Evolutionary conservation across 2,888 invertebrate species (phyloP).

Genomic region (Patella ulyssiponensis): DNA sequence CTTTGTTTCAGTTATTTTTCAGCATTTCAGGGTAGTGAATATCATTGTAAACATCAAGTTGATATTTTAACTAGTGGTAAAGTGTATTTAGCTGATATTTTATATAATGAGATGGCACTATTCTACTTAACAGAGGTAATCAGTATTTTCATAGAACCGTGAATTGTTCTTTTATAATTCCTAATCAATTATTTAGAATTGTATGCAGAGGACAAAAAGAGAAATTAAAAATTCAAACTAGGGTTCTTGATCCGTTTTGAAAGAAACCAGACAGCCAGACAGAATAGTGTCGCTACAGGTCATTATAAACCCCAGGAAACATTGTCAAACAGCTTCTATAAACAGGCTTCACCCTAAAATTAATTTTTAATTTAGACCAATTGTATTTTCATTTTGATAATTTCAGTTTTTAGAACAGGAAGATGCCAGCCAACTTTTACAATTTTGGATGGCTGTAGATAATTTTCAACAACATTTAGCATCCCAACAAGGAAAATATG

Average conservation of each 20-base stretch:
- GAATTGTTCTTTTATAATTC: too few species aligned
- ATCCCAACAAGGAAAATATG: slow-evolving; percentile 75
- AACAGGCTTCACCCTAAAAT: not conserved
- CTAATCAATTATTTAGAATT: too few species aligned
- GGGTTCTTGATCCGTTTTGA: too few species aligned
- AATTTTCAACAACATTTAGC: slow-evolving; percentile 86
- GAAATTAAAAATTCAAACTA: too few species aligned
- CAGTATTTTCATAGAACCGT: too few species aligned
- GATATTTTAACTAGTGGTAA: slow-evolving; percentile 88
- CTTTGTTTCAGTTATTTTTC: slow-evolving; percentile 78
- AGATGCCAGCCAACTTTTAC: slow-evolving; percentile 82
- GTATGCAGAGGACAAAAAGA: too few species aligned
- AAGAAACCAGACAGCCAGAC: too few species aligned
- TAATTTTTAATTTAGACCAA: not conserved
- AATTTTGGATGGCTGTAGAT: slow-evolving; percentile 91
- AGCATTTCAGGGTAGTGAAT: slow-evolving; percentile 87
- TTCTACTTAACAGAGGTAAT: slow-evolving; percentile 93
- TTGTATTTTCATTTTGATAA: slow-evolving; percentile 6
- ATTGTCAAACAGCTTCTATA: too few species aligned
- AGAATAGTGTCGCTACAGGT: too few species aligned
- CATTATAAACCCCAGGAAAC: too few species aligned
- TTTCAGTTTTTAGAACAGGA: slow-evolving; percentile 89
- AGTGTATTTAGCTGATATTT: slow-evolving; percentile 87
- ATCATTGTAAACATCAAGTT: slow-evolving; percentile 92
- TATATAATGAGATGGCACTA: slow-evolving; percentile 90